Evolutionary conservation across 2,888 invertebrate genomes (phyloP), one percentile per base, ranked within the genome.

Genomic region (Taphrorychus bicolor): DNA sequence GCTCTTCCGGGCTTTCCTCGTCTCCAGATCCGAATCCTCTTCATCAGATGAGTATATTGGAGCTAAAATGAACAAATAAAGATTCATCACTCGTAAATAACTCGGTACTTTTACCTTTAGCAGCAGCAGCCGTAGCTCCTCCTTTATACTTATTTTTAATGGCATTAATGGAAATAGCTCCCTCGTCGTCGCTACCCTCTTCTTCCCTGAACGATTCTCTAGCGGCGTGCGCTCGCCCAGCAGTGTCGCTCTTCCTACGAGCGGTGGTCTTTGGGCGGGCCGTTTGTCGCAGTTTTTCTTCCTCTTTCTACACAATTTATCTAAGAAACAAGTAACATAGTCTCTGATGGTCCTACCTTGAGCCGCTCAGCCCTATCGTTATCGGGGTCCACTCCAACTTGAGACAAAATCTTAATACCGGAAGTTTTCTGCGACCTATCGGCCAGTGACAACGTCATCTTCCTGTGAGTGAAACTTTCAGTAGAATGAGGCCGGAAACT

Each of bases 401-500:
- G 95, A 0, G 97, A 95, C 73, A 99, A 84, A 62, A 99, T 95
- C 84, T 98, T 97, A 77, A 99, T 98, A 57, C 96, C 95, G 0
- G 93, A 91, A 0, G 95, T 93, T 83, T 97, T 97, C 57, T 94
- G 91, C 48, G 95, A 93, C 59, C 97, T 87, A 83, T 99, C 98
- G 0, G 98, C 98, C 73, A 98, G 85, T 0, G 97, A 98, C 83
- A 98, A 87, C 0, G 98, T 99, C 93, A 99, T 98, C 87, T 99
- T 99, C 73, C 97, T 89, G 82, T 99, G 98, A 0, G 99, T 99
- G 83, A 98, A 97, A 18, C 98, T 98, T 80, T 99, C 98, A 0
- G 98, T 99, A 0, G 98, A 98, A 81, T 98, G 97, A 0, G 99
- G 99, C 48, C 98, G 87, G 90, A 99, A 99, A 1, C 96, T 95